A percentile compares a stretch with the other conserved stretches of the same genome.
phyloP scores from a whole-genome alignment of 2,888 invertebrate genomes.

The Ctenicera cuprea region DNA sequence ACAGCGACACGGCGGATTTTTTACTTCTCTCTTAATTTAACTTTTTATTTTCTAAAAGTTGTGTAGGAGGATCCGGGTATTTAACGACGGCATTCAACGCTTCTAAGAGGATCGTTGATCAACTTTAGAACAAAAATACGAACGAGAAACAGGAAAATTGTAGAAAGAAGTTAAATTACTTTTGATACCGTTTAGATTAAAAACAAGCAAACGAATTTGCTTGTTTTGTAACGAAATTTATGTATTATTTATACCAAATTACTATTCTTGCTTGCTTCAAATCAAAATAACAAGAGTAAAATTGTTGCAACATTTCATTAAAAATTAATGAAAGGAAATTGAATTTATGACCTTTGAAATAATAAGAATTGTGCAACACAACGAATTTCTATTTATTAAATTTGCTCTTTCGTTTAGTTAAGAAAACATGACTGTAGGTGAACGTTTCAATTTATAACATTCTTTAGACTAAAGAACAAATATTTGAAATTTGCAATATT shows the following conservation, averaged over 20 bases:
- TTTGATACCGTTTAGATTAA: constrained; percentile 3
- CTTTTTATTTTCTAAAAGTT: constrained; percentile 14
- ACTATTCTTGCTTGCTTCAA: too few relatives aligned
- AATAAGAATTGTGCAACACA: too few relatives aligned
- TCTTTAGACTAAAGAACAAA: too few relatives aligned
- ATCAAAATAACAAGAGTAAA: too few relatives aligned
- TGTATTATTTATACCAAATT: not conserved
- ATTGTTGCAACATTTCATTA: too few relatives aligned
- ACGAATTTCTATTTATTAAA: too few relatives aligned
- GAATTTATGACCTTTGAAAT: too few relatives aligned
- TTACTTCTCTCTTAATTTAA: constrained; percentile 6
- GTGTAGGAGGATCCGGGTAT: constrained; percentile 3
- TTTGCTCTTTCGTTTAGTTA: too few relatives aligned
- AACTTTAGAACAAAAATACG: constrained; percentile 18
- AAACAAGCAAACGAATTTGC: not conserved
- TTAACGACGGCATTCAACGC: constrained; percentile 14
- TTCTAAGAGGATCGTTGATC: constrained; percentile 13
- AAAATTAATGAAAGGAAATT: too few relatives aligned
- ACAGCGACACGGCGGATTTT: constrained; percentile 3
- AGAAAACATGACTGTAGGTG: too few relatives aligned
- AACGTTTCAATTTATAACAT: too few relatives aligned
- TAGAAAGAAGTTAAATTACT: constrained; percentile 8
- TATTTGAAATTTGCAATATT: too few relatives aligned
- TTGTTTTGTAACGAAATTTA: not conserved
- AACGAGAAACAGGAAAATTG: not conserved